Base-by-base conservation (phyloP, 2,888 invertebrate genomes). In the Junonia oenone region DNA sequence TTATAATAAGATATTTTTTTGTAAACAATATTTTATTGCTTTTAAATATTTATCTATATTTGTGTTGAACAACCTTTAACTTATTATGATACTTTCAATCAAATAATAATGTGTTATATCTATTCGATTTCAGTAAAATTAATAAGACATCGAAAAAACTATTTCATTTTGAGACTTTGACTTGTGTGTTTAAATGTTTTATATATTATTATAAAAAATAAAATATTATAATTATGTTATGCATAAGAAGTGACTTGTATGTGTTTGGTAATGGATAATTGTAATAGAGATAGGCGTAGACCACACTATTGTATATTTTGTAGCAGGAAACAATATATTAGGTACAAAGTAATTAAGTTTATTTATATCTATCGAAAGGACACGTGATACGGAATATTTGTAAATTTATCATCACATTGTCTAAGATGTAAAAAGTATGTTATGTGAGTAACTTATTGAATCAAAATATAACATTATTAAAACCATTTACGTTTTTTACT, bases 361-460 rank as follows among this genome's bases (percentile, higher is more conserved):
- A 81, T 76, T 81, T 81, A 76, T 78, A 78, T 78, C 73, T 70
- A 75, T 70, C 11, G 70, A 77, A 73, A 71, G 65, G 73, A 68
- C 68, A 73, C 67, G 73, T 72, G 76, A 78, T 78, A 76, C 69
- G 71, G 68, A 73, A 79, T 78, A 83, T 82, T 80, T 87, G 86
- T 88, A 86, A 78, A 87, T 84, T 80, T 70, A 75, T 72, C 78
- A 80, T 84, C 80, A 83, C 76, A 69, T 69, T 75, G 68, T 76
- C 67, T 83, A 86, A 83, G 79, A 61, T 88, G 87, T 88, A 88
- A 82, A 88, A 82, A 86, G 79, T 85, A 87, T 78, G 82, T 83
- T 87, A 86, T 78, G 80, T 76, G 78, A 86, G 80, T 89, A 89
- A 89, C 80, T 89, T 89, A 89, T 89, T 89, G 82, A 89, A 88